phyloP scores from a whole-genome alignment of 2,797 vertebrate species.

The Gymnothorax javanicus region DNA sequence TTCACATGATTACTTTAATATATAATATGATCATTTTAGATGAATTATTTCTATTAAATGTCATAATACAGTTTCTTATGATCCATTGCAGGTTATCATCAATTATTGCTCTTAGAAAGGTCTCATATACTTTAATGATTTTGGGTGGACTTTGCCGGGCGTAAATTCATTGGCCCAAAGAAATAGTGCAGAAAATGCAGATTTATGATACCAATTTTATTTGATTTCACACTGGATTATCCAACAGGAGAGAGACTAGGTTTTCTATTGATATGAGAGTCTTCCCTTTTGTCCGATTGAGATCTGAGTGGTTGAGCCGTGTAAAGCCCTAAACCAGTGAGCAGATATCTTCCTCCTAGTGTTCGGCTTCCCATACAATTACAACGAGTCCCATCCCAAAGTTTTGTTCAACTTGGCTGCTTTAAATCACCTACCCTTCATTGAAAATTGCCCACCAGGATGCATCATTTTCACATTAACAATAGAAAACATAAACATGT shows the following conservation, averaged over 20 bases:
- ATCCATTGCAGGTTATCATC: too few relatives aligned
- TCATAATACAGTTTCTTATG: too few relatives aligned
- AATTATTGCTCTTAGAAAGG: neutral
- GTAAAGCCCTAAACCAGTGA: too few relatives aligned
- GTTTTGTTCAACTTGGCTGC: neutral
- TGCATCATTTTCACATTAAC: neutral
- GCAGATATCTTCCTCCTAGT: too few relatives aligned
- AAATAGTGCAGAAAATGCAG: neutral
- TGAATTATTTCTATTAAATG: too few relatives aligned
- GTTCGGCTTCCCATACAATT: neutral
- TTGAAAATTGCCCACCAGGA: neutral
- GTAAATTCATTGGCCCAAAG: neutral
- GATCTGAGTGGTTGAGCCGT: too few relatives aligned
- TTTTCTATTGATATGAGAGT: neutral
- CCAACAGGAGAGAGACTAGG: too few relatives aligned
- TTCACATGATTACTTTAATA: neutral
- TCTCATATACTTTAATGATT: neutral
- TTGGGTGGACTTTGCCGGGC: neutral
- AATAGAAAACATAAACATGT: constrained; percentile 16
- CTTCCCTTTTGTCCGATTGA: neutral
- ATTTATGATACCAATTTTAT: neutral
- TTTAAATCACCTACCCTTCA: neutral
- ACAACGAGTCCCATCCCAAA: neutral
- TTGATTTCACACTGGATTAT: too few relatives aligned
- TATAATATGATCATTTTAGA: too few relatives aligned